phyloP scores from a whole-genome alignment of 2,797 vertebrate genomes.

The Strix occidentalis region DNA sequence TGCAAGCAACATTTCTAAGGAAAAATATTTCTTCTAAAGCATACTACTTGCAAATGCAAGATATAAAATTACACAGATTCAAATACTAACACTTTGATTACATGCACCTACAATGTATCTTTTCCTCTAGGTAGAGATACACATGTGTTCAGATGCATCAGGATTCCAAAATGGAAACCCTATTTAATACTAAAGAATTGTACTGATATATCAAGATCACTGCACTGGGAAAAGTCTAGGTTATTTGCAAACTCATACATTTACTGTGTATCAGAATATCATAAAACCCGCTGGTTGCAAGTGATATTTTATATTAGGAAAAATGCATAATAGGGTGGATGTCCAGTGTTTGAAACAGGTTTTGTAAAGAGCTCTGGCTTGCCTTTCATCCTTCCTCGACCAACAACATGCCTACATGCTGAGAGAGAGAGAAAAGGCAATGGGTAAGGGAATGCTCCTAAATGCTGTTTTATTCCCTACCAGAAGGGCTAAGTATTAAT shows the following conservation, averaged over 20 bases:
- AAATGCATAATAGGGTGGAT: not conserved
- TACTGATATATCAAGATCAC: not conserved
- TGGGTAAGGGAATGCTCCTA: not conserved
- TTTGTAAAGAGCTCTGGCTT: not conserved
- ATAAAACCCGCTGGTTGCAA: not conserved
- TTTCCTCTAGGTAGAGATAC: not conserved
- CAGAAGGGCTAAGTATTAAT: slow-evolving; percentile 38
- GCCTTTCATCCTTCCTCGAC: not conserved
- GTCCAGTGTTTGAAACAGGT: not conserved
- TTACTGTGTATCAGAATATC: not conserved
- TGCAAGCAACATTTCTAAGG: not conserved
- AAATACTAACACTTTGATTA: not conserved
- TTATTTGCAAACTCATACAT: not conserved
- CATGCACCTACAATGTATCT: not conserved
- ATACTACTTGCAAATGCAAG: not conserved
- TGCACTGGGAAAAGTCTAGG: not conserved
- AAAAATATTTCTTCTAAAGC: not conserved
- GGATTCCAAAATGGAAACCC: not conserved
- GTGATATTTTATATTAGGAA: not conserved
- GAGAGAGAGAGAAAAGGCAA: not conserved
- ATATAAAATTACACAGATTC: not conserved
- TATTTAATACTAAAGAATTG: not conserved
- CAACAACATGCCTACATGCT: not conserved
- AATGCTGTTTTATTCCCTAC: not conserved
- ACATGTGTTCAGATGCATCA: rapidly evolving